Percentiles rank a stretch among this genome's conserved stretches.
These are phyloP conservation scores for Leptinotarsa haldemani DNA, from an alignment of 2,888 invertebrate genomes.

Conservation along the genomic window DNA sequence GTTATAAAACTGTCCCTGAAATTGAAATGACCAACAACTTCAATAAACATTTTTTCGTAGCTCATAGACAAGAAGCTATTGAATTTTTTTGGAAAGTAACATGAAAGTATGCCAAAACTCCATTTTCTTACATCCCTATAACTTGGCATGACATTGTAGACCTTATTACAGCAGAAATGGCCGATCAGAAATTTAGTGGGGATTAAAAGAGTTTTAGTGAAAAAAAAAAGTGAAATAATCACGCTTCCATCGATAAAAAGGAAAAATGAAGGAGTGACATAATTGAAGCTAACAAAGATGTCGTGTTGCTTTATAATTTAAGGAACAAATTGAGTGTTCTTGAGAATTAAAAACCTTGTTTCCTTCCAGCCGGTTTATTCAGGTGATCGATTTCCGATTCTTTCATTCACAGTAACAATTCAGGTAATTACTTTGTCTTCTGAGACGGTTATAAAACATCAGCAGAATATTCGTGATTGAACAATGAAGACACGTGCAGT, in stretches of 20 bases:
- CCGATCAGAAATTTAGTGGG: too few relatives aligned
- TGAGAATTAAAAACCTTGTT: not conserved
- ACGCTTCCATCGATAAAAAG: not conserved
- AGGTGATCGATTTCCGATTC: not conserved
- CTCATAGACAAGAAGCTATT: too few relatives aligned
- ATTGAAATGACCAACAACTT: too few relatives aligned
- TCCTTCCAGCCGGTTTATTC: not conserved
- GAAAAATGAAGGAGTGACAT: not conserved
- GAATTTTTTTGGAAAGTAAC: too few relatives aligned
- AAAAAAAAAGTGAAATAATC: too few relatives aligned
- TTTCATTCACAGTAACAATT: not conserved
- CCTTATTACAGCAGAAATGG: too few relatives aligned
- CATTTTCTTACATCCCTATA: too few relatives aligned
- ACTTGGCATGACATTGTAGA: too few relatives aligned
- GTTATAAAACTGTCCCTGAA: too few relatives aligned
- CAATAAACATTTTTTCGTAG: too few relatives aligned
- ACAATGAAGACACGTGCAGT: not conserved
- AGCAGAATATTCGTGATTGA: not conserved
- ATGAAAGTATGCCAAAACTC: too few relatives aligned
- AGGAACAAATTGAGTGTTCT: not conserved
- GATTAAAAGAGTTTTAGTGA: not conserved
- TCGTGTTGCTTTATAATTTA: not conserved
- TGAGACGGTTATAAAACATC: not conserved
- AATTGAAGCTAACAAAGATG: not conserved
- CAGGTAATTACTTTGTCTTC: not conserved